A percentile compares a stretch with the other conserved stretches of the same genome.
Evolutionary conservation across 2,113 vertebrate genomes (phyloP).

Genomic region (Tretioscincus oriximinensis): DNA sequence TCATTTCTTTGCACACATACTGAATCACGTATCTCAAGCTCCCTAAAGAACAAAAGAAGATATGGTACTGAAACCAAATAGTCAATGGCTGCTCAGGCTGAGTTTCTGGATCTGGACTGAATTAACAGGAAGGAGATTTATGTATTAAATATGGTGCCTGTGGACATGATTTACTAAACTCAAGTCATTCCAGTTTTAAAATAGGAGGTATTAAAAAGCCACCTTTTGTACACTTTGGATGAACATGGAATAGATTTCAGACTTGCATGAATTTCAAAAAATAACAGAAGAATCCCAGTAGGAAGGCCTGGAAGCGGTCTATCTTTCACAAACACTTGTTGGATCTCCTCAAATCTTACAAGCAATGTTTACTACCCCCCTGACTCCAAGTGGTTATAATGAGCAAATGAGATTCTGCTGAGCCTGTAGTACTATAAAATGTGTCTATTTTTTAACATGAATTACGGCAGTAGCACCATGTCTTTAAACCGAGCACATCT

Average conservation of each 20-base stretch:
- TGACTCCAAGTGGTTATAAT: not conserved
- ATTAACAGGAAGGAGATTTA: slow-evolving; percentile 11
- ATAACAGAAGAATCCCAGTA: not conserved
- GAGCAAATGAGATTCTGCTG: not conserved
- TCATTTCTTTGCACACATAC: not conserved
- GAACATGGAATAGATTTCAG: not conserved
- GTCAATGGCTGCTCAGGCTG: not conserved
- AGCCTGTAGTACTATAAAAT: not conserved
- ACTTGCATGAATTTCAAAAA: not conserved
- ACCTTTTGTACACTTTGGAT: not conserved
- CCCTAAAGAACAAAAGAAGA: not conserved
- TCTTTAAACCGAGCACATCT: not conserved
- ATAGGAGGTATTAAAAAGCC: slow-evolving; percentile 3
- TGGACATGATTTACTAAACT: slow-evolving; percentile 1
- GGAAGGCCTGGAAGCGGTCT: not conserved
- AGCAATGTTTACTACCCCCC: not conserved
- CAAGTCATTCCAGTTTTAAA: slow-evolving; percentile 1
- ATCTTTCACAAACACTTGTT: not conserved
- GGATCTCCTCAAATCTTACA: not conserved
- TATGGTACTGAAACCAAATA: not conserved
- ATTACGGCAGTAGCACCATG: not conserved
- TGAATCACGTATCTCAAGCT: not conserved
- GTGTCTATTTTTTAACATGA: not conserved
- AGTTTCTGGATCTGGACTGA: slow-evolving; percentile 14
- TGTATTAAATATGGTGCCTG: slow-evolving; percentile 10